phyloP scores from a whole-genome alignment of 2,888 invertebrate genomes.

The Drosophila tanythrix region DNA sequence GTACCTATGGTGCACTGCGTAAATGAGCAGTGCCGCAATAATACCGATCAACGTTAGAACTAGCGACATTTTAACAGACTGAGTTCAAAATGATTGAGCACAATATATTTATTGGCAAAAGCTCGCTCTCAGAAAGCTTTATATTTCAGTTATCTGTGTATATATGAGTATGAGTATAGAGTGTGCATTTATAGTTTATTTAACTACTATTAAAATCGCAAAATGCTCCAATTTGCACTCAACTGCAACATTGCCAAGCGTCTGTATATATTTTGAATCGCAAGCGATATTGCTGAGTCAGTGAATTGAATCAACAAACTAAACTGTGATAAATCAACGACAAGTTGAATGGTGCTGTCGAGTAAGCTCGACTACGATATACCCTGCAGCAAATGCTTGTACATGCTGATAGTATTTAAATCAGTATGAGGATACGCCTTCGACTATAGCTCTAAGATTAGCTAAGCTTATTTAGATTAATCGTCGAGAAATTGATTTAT shows the following conservation, averaged over 20 bases:
- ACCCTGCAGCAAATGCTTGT: not conserved
- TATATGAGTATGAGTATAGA: too few species aligned
- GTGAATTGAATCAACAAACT: too few species aligned
- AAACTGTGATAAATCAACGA: not conserved
- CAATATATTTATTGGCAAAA: slow-evolving; percentile 35
- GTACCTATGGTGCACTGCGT: slow-evolving; percentile 40
- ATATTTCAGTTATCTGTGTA: not conserved
- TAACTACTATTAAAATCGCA: not conserved
- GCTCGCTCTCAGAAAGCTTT: slow-evolving; percentile 32
- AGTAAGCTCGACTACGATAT: not conserved
- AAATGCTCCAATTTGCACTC: not conserved
- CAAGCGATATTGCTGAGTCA: too few species aligned
- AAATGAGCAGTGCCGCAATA: slow-evolving; percentile 43
- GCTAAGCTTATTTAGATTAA: not conserved
- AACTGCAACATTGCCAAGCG: not conserved
- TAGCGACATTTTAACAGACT: slow-evolving; percentile 57
- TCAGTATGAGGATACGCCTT: too few species aligned
- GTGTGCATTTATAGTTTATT: not conserved
- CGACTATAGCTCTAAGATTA: not conserved
- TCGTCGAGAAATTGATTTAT: not conserved
- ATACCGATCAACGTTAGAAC: slow-evolving; percentile 50
- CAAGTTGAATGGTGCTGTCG: not conserved
- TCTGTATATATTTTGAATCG: too few species aligned
- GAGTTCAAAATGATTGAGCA: not conserved
- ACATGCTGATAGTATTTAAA: not conserved